A percentile compares a stretch with the other conserved stretches of the same genome.
These are phyloP conservation scores for Calliphora vicina DNA, from an alignment of 1,140 invertebrate species.

Conservation along the genomic window DNA sequence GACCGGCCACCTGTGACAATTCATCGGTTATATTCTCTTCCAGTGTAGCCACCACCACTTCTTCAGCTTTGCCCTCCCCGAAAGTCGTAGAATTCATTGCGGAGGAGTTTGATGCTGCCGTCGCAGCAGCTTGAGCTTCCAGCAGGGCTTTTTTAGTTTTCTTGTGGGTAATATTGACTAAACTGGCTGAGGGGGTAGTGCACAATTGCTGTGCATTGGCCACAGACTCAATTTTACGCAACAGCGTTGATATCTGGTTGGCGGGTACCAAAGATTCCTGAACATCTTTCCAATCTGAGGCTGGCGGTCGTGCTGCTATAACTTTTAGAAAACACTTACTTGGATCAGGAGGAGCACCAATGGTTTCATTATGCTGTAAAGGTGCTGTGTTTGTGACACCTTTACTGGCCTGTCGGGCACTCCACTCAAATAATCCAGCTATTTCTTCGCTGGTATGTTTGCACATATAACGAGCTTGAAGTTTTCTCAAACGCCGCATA, in stretches of 20 bases:
- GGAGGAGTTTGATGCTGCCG: slow-evolving; percentile 60
- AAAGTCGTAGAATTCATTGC: background rate
- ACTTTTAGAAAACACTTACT: slow-evolving; percentile 19
- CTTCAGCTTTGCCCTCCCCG: slow-evolving; percentile 43
- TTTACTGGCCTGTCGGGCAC: slow-evolving; percentile 64
- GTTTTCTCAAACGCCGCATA: slow-evolving; percentile 75
- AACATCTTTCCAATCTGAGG: slow-evolving; percentile 36
- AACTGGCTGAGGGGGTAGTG: slow-evolving; percentile 38
- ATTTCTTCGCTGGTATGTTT: slow-evolving; percentile 80
- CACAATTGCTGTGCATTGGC: slow-evolving; percentile 50
- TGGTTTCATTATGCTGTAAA: background rate
- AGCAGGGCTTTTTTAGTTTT: slow-evolving; percentile 38
- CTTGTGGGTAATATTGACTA: background rate
- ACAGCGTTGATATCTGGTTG: slow-evolving; percentile 53
- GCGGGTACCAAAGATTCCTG: slow-evolving; percentile 49
- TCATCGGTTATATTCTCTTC: slow-evolving; percentile 65
- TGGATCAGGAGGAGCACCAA: background rate
- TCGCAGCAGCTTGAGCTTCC: slow-evolving; percentile 64
- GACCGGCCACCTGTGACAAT: slow-evolving; percentile 73
- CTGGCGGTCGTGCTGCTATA: slow-evolving; percentile 25
- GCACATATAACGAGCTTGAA: slow-evolving; percentile 77
- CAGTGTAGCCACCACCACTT: slow-evolving; percentile 61
- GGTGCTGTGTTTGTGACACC: slow-evolving; percentile 1
- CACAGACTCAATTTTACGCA: slow-evolving; percentile 52
- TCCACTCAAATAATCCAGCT: slow-evolving; percentile 74